Evolutionary conservation across 2,888 invertebrate species (phyloP).

Genomic region (Drosophila trichaetosa): DNA sequence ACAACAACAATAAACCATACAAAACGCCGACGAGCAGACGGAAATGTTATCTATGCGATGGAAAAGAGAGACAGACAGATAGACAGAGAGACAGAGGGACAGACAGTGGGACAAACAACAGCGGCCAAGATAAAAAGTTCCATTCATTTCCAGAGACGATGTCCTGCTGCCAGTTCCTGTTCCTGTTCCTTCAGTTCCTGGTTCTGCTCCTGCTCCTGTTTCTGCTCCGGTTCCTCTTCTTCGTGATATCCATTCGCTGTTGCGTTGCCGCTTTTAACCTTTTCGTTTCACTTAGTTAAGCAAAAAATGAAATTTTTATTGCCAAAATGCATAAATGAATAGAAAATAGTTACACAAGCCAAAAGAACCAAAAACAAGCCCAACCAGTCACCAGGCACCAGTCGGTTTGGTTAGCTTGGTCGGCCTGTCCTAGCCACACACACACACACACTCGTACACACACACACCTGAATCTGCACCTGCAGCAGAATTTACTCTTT

Average conservation of each 20-base stretch:
- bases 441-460: slow-evolving; percentile 3
- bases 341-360: slow-evolving; percentile 74
- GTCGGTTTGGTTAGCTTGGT: neutral
- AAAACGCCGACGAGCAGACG: slow-evolving; percentile 52
- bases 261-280: slow-evolving; percentile 66
- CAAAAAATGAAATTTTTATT: slow-evolving; percentile 79
- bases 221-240: neutral
- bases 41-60: slow-evolving; percentile 75
- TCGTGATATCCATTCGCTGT: slow-evolving; percentile 49
- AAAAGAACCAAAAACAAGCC: slow-evolving; percentile 27
- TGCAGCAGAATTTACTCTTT: slow-evolving; percentile 42
- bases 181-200: neutral
- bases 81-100: slow-evolving; percentile 14
- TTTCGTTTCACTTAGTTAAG: slow-evolving; percentile 80
- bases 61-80: slow-evolving; percentile 26
- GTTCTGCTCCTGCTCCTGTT: neutral
- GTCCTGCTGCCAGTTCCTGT: slow-evolving; percentile 29
- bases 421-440: slow-evolving; percentile 1
- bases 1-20: slow-evolving; percentile 29
- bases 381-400: slow-evolving; percentile 13
- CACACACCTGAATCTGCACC: slow-evolving; percentile 33
- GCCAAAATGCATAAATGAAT: slow-evolving; percentile 80
- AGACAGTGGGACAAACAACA: slow-evolving; percentile 27
- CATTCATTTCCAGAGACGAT: slow-evolving; percentile 51
- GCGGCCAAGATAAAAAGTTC: slow-evolving; percentile 65